A percentile compares a stretch with the other conserved stretches of the same genome.
Evolutionary conservation across 2,888 invertebrate species (phyloP).

Genomic region (Drosophila anceps): DNA sequence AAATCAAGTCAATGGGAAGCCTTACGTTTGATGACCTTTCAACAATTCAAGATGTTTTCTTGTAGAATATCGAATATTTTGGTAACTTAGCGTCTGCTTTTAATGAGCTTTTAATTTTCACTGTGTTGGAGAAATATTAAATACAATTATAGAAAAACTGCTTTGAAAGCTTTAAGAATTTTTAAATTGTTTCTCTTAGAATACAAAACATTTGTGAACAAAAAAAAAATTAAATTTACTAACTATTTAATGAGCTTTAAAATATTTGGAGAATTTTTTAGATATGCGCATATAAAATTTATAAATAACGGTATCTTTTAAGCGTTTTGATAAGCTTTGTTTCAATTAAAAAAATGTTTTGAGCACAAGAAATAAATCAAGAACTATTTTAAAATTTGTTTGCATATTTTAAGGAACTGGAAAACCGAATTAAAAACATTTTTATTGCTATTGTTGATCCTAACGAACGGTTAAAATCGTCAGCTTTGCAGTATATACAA

Average conservation of each 20-base stretch:
- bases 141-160: not conserved
- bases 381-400: not conserved
- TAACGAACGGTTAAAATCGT: slow-evolving; percentile 14
- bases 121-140: too few species aligned
- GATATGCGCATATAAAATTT: not conserved
- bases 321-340: not conserved
- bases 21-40: not conserved
- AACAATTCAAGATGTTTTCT: not conserved
- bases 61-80: not conserved
- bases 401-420: slow-evolving; percentile 62
- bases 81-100: too few species aligned
- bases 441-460: slow-evolving; percentile 17
- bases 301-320: not conserved
- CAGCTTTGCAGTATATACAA: slow-evolving; percentile 29
- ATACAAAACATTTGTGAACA: not conserved
- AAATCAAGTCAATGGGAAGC: not conserved
- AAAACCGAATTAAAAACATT: slow-evolving; percentile 52
- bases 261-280: too few species aligned
- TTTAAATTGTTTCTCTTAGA: not conserved
- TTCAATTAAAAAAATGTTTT: not conserved
- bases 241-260: not conserved
- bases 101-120: not conserved
- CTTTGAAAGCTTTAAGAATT: not conserved
- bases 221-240: not conserved
- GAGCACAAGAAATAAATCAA: not conserved